phyloP scores from a whole-genome alignment of 2,888 invertebrate genomes.

The Calameuta idolon region DNA sequence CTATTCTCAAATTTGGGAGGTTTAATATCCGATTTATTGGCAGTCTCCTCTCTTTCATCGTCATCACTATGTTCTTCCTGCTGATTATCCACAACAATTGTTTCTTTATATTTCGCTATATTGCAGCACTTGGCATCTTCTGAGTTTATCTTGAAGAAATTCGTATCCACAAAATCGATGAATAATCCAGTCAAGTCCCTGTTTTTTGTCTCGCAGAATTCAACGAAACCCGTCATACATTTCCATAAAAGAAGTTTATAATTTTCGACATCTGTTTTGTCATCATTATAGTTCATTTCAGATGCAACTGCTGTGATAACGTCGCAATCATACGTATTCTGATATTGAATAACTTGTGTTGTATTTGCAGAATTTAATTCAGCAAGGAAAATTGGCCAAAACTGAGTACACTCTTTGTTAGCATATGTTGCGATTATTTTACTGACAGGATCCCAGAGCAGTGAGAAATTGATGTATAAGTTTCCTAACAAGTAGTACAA shows the following conservation, averaged over 20 bases:
- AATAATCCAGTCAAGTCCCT: slow-evolving; percentile 84
- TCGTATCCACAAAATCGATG: slow-evolving; percentile 79
- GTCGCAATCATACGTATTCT: slow-evolving; percentile 42
- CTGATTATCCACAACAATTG: slow-evolving; percentile 53
- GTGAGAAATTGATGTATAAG: slow-evolving; percentile 87
- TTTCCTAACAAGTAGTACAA: slow-evolving; percentile 85
- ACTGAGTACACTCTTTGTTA: slow-evolving; percentile 68
- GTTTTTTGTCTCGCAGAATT: slow-evolving; percentile 84
- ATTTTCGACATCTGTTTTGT: slow-evolving; percentile 79
- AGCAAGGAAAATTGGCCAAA: slow-evolving; percentile 79
- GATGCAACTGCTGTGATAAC: slow-evolving; percentile 39
- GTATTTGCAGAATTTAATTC: slow-evolving; percentile 68
- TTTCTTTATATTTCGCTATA: slow-evolving; percentile 64
- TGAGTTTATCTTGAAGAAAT: slow-evolving; percentile 74
- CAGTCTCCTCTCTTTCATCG: slow-evolving; percentile 51
- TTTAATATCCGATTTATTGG: slow-evolving; percentile 19
- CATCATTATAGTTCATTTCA: slow-evolving; percentile 64
- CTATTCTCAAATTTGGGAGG: slow-evolving; percentile 25
- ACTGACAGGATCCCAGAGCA: slow-evolving; percentile 87
- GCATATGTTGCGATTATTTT: slow-evolving; percentile 83
- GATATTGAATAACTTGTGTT: slow-evolving; percentile 60
- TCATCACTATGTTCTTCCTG: slow-evolving; percentile 61
- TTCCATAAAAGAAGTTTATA: slow-evolving; percentile 87
- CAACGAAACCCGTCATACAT: slow-evolving; percentile 79
- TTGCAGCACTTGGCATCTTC: slow-evolving; percentile 72